Conservation (phyloP, 2,113 vertebrate species). For the Oncorhynchus mykiss region DNA sequence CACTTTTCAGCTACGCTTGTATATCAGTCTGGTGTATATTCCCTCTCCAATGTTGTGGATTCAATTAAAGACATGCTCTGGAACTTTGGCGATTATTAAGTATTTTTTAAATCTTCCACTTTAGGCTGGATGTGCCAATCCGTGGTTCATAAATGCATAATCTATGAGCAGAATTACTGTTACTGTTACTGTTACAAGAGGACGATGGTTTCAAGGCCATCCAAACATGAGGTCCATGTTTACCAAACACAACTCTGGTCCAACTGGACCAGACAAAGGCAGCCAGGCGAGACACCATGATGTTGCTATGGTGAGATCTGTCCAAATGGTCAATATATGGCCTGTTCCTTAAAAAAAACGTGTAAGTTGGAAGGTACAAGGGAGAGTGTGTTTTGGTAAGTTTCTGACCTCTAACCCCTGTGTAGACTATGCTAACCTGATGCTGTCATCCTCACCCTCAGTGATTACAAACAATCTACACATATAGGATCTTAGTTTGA, state of each 20-base stretch:
- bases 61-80: too few species aligned
- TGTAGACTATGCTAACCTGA: neutral
- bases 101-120: too few species aligned
- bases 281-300: neutral
- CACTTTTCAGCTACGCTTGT: neutral
- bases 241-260: conserved; percentile 2
- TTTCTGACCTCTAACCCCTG: neutral
- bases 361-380: neutral
- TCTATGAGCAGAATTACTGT: too few species aligned
- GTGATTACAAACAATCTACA: too few species aligned
- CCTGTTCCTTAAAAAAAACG: too few species aligned
- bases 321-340: neutral
- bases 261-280: neutral
- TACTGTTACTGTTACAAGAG: too few species aligned
- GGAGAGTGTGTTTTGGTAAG: neutral
- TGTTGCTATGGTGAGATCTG: neutral
- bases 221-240: conserved; percentile 19
- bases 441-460: neutral
- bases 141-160: too few species aligned
- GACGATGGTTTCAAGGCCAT: conserved; percentile 12
- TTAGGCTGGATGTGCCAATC: too few species aligned
- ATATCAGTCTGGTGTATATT: neutral
- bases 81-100: too few species aligned
- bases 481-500: too few species aligned
- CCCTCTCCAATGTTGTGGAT: too few species aligned